Evolutionary conservation across 2,113 vertebrate species (phyloP), one percentile per base, ranked within the genome.

Genomic region (Dendrocopos noguchii): DNA sequence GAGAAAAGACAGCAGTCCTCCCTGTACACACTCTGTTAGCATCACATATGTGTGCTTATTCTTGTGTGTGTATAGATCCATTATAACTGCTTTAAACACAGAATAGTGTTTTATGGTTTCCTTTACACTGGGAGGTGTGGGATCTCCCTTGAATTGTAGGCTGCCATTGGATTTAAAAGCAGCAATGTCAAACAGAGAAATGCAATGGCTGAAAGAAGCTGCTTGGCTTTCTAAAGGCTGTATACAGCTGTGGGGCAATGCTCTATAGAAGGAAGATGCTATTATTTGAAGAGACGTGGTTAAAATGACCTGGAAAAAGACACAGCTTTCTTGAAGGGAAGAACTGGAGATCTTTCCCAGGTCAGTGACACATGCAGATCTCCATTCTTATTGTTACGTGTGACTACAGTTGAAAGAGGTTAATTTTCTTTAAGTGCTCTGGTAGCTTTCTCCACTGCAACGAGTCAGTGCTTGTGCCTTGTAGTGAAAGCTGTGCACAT

Each of bases 41-140:
- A 44, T 33, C 3, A 2, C 10, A 24, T 20, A 12, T 16, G 14
- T 34, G 11, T 14, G 17, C 2, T 1, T 18, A 9, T 18, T 7
- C 36, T 18, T 61, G 9, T 16, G 12, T 60, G 13, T 31, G 29
- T 47, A n/a, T 6, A 60, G 29, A 29, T 24, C 16, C 53, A 4
- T 13, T 17, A 7, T 6, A 66, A 50, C 24, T 39, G 17, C 46
- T 80, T 33, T 27, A 76, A 34, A 59, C 22, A 22, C 29, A 72
- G 29, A 34, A 27, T 6, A 25, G 11, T 34, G 39, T 47, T 70
- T 66, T 56, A n/a, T 66, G 33, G 34, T 36, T 84, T 66, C 12
- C 31, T 72, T 46, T 63, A 29, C 53, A 18, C 1, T 31, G 55
- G 21, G 22, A 50, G 27, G 10, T 33, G 59, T 21, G 64, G 47